Evolutionary conservation across 2,797 vertebrate genomes (phyloP).

Genomic region (Acrossocheilus wenchowensis): DNA sequence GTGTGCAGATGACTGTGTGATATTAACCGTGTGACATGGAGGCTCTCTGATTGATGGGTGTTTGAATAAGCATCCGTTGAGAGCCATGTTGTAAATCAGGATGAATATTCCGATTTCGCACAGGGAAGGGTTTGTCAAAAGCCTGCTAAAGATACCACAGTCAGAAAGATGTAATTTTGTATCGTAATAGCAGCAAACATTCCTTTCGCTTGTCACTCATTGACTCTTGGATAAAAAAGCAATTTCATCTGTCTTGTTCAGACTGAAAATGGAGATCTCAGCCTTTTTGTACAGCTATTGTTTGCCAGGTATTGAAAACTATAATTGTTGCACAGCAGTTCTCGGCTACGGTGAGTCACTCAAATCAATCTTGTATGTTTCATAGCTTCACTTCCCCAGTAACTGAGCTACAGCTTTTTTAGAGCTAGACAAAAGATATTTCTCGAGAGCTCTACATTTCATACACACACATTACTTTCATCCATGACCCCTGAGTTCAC

Average conservation of each 20-base stretch:
- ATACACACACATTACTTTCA: slow-evolving; percentile 63
- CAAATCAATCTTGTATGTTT: slow-evolving; percentile 63
- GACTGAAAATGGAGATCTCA: slow-evolving; percentile 38
- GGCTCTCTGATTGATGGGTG: slow-evolving; percentile 16
- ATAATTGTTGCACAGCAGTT: slow-evolving; percentile 48
- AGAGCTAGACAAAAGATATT: slow-evolving; percentile 74
- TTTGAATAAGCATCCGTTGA: slow-evolving; percentile 53
- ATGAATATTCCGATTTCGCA: slow-evolving; percentile 43
- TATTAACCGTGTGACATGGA: slow-evolving; percentile 22
- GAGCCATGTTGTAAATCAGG: slow-evolving; percentile 50
- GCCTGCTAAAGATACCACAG: slow-evolving; percentile 6
- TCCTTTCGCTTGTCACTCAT: slow-evolving; percentile 16
- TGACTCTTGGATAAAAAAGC: slow-evolving; percentile 27
- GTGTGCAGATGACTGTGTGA: slow-evolving; percentile 45
- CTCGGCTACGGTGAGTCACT: slow-evolving; percentile 66
- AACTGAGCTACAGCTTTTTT: slow-evolving; percentile 63
- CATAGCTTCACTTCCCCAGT: slow-evolving; percentile 71
- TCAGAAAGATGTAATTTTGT: slow-evolving; percentile 19
- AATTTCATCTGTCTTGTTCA: slow-evolving; percentile 25
- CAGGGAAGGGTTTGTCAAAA: slow-evolving; percentile 9
- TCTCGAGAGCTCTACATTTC: slow-evolving; percentile 68
- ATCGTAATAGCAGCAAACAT: slow-evolving; percentile 27
- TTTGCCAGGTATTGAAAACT: slow-evolving; percentile 46
- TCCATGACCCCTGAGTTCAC: slow-evolving; percentile 60
- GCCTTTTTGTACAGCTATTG: slow-evolving; percentile 29